phyloP scores from a whole-genome alignment of 2,888 invertebrate genomes.

The Spilosoma lubricipeda region DNA sequence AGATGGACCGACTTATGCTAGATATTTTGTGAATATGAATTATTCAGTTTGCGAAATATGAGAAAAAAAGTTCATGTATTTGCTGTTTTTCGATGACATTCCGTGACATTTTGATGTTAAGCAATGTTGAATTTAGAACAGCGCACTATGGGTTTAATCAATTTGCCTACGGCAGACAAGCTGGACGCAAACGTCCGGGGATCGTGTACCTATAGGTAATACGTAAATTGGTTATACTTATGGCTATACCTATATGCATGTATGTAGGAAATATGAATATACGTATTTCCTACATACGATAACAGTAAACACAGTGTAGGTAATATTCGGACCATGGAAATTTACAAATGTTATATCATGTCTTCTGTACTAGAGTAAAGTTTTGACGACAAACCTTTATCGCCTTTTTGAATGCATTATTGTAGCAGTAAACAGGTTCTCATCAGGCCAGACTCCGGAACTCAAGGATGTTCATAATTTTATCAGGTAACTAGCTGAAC shows the following conservation, averaged over 20 bases:
- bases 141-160: neutral
- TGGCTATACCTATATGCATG: too few relatives aligned
- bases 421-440: too few relatives aligned
- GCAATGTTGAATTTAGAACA: neutral
- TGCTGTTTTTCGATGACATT: neutral
- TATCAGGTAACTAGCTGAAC: too few relatives aligned
- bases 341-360: too few relatives aligned
- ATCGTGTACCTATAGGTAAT: neutral
- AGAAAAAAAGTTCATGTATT: neutral
- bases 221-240: neutral
- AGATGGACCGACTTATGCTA: constrained; percentile 15
- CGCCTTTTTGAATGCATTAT: too few relatives aligned
- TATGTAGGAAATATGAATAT: too few relatives aligned
- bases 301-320: too few relatives aligned
- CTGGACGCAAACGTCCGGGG: neutral
- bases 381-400: too few relatives aligned
- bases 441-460: neutral
- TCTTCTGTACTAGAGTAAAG: neutral
- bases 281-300: too few relatives aligned
- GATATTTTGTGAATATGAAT: constrained; percentile 34
- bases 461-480: neutral
- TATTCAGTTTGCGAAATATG: constrained; percentile 42
- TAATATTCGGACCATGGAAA: too few relatives aligned
- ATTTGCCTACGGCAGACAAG: neutral
- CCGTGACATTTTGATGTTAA: neutral